Evolutionary conservation across 2,113 vertebrate species (phyloP), one percentile per base, ranked within the genome.

Genomic region (Anolis carolinensis): DNA sequence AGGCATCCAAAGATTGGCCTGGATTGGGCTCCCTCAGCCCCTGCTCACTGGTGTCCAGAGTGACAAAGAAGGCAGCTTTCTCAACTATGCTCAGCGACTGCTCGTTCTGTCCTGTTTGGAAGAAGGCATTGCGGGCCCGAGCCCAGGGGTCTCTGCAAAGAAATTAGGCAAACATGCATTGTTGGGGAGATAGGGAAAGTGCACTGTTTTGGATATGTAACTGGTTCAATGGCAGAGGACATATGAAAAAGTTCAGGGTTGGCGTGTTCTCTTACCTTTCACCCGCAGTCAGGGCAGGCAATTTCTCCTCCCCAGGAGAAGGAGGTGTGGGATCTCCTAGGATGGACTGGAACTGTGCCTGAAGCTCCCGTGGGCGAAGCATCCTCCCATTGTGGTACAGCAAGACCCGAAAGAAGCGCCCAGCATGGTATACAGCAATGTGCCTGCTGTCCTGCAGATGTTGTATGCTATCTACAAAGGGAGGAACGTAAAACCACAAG

Each of bases 1-100:
- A 98, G 65, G 92, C 89, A 16, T 98, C 98, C 86, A 98, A 86
- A 16, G 96, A 97, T 0, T 90, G 94, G 0, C 89, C 93, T 0
- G 97, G 96, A 89, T 98, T 95, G 14, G 97, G 95, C 84, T 90
- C 95, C 92, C 92, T 93, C 88, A 97, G 95, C 80, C 97, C 97
- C 13, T 96, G 96, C 0, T 97, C 97, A 2, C 96, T 96, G 0
- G 97, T 95, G 36, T 98, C 97, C 27, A 98, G 94, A 0, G 96
- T 95, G 63, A 98, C 96, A 23, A 98, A 98, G 94, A 98, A 98
- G 1, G 98, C 97, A 0, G 97, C 97, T 86, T 94, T 97, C 89
- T 98, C 98, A 8, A 98, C 96, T 1, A 95, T 94, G 89, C 97
- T 97, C 90, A 98, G 89, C 1, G 98, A 96, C 0, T 92, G 92